Evolutionary conservation across 1,140 invertebrate genomes (phyloP), one percentile per base, ranked within the genome.

Genomic region (Melitaea cinxia): DNA sequence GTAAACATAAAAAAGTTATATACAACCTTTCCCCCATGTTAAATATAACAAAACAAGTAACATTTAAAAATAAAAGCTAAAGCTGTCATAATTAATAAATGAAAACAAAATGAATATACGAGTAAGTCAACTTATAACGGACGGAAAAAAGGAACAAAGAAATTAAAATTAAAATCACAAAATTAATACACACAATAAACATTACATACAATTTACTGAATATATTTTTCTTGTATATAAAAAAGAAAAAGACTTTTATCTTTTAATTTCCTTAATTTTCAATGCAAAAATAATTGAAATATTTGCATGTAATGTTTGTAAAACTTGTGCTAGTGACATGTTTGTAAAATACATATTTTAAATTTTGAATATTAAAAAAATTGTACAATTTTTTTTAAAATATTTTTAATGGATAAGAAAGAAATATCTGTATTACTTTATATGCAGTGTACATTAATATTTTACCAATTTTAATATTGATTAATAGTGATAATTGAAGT

Each of bases 301-400:
- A 42, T 17, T 24, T 55, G 53, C 23, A 56, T 57, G 28, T 57
- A 42, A 45, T 45, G 35, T 57, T 42, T 45, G 5, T 10, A 23
- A 7, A 23, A 5, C 12, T 57, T 57, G 54, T 15, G 14, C 17
- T 28, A 42, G 37, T 57, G 54, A 57, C 54, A 45, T 45, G 15
- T 19, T n/a, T 19, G 7, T 45, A 19, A 19, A 10, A 9, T 39
- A 15, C 4, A 15, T 39, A 39, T 0, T 10, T 3, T 5, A 2
- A 33, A 15, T 39, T 4, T n/a, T 12, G 3, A 28, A 28, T 28
- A 28, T 33, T 33, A 6, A 33, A 33, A 33, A 33, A 33, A 28
- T 28, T n/a, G n/a, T n/a, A n/a, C n/a, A 28, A 4, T 28, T 4
- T 3, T 28, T 28, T 28, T 28, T 28, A 28, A 28, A 3, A 28